A percentile compares a stretch with the other conserved stretches of the same genome.
Conservation (phyloP, 1,140 invertebrate genomes). For the Zaprionus davidi region DNA sequence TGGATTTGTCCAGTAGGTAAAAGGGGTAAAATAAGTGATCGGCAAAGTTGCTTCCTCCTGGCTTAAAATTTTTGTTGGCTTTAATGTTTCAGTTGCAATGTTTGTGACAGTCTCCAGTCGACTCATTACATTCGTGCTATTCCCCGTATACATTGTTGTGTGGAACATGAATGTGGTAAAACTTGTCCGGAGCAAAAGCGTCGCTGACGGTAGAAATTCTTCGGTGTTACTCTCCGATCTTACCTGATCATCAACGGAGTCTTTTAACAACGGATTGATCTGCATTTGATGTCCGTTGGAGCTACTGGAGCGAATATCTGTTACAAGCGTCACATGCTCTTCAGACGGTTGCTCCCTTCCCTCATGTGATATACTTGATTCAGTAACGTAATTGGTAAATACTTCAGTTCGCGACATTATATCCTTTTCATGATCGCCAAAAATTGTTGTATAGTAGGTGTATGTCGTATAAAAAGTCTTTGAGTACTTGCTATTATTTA, state of each 20-base stretch:
- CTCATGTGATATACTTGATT: background rate
- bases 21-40: conserved; percentile 95
- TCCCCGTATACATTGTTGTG: conserved; percentile 93
- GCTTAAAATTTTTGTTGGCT: conserved; percentile 87
- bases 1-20: conserved; percentile 95
- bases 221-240: conserved; percentile 94
- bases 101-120: conserved; percentile 94
- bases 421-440: conserved; percentile 92
- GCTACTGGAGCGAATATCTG: conserved; percentile 89
- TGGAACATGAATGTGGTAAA: conserved; percentile 96
- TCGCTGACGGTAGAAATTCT: conserved; percentile 92
- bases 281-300: conserved; percentile 89
- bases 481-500: conserved; percentile 79
- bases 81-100: conserved; percentile 92
- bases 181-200: conserved; percentile 92
- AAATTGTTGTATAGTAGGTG: conserved; percentile 95
- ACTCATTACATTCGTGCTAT: conserved; percentile 91
- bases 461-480: conserved; percentile 95
- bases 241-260: conserved; percentile 90
- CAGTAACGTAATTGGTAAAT: conserved; percentile 87
- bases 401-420: conserved; percentile 93
- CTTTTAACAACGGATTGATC: conserved; percentile 85
- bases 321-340: conserved; percentile 86
- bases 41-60: conserved; percentile 89
- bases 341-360: background rate